Conservation (phyloP, 2,888 invertebrate species). For the Shargacucullia verbasci region DNA sequence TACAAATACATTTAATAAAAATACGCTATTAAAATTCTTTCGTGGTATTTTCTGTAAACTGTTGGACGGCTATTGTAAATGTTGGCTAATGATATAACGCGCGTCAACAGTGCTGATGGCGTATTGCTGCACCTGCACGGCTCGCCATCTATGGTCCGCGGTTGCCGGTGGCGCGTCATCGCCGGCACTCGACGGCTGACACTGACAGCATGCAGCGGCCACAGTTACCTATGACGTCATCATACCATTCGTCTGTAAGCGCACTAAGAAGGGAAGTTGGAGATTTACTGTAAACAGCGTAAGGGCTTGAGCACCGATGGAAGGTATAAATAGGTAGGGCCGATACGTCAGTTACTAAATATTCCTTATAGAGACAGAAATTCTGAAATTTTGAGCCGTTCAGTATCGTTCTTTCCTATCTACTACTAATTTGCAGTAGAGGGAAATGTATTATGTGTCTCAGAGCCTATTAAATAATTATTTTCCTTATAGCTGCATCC, state of each 20-base stretch:
- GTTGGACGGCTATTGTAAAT: too few species aligned
- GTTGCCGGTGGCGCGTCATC: background rate
- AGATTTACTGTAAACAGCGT: conserved; percentile 6
- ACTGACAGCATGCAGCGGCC: conserved; percentile 9
- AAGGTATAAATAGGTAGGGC: conserved; percentile 12
- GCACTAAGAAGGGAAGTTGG: conserved; percentile 28
- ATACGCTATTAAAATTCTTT: too few species aligned
- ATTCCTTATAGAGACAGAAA: too few species aligned
- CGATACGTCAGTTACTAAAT: background rate
- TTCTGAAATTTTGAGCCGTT: too few species aligned
- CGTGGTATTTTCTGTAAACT: too few species aligned
- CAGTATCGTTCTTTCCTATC: too few species aligned
- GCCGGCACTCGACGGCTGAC: conserved; percentile 29
- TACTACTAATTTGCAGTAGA: too few species aligned
- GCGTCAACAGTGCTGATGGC: background rate
- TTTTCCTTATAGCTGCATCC: too few species aligned
- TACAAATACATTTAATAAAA: too few species aligned
- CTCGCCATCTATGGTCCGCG: background rate
- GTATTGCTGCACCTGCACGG: background rate
- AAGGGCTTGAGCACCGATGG: conserved; percentile 7
- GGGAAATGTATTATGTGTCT: too few species aligned
- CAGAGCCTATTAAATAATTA: too few species aligned
- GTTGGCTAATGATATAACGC: conserved; percentile 1
- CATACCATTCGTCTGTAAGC: conserved; percentile 19
- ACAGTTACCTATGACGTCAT: conserved; percentile 3